Conservation (phyloP, 2,888 invertebrate genomes). For the Panzeria rudis region DNA sequence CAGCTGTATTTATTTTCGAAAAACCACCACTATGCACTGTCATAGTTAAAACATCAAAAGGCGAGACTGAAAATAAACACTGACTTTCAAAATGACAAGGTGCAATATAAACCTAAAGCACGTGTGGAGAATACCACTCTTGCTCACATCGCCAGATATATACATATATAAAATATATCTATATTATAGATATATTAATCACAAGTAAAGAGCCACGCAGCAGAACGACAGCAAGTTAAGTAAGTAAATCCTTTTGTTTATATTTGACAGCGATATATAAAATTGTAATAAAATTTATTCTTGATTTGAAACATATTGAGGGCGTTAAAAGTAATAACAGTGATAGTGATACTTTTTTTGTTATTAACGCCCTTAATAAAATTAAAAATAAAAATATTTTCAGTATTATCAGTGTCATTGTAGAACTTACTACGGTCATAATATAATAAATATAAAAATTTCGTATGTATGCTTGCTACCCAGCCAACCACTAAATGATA, state of each 20-base stretch:
- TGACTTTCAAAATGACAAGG: too few relatives aligned
- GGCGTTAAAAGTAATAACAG: conserved; percentile 72
- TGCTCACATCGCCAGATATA: too few relatives aligned
- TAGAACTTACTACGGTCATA: neutral
- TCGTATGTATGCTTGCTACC: conserved; percentile 12
- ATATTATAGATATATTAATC: neutral
- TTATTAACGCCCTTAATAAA: conserved; percentile 28
- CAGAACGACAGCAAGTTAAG: neutral
- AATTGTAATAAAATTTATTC: conserved; percentile 68
- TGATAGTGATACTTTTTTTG: conserved; percentile 53
- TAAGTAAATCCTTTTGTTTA: conserved; percentile 37
- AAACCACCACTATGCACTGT: too few relatives aligned
- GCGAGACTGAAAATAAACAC: too few relatives aligned
- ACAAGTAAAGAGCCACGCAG: neutral
- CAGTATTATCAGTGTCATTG: conserved; percentile 29
- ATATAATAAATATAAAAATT: conserved; percentile 17
- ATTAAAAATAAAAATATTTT: conserved; percentile 31
- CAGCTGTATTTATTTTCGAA: too few relatives aligned
- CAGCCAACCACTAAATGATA: conserved; percentile 82
- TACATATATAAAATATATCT: too few relatives aligned
- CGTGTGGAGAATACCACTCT: too few relatives aligned
- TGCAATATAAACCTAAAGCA: too few relatives aligned
- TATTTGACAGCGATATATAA: conserved; percentile 39
- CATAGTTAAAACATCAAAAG: too few relatives aligned
- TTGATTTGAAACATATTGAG: conserved; percentile 74